Percentiles rank a stretch among this genome's conserved stretches.
phyloP scores from a whole-genome alignment of 2,888 invertebrate genomes.

The Strigamia crassipes region DNA sequence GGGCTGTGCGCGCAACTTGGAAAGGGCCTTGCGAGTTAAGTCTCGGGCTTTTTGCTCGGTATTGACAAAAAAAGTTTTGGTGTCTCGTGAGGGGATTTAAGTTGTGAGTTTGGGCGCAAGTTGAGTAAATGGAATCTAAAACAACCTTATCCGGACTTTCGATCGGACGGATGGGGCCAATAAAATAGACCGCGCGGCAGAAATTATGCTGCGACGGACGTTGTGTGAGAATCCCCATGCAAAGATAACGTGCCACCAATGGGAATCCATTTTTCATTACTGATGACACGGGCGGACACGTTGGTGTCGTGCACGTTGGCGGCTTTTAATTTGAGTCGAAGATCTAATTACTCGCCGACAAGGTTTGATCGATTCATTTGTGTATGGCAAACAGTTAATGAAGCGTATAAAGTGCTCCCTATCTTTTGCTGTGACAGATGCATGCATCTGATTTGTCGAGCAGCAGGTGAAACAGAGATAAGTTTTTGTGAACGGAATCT shows the following conservation, averaged over 20 bases:
- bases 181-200: not conserved
- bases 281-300: conserved; percentile 21
- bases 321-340: not conserved
- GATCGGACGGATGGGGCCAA: conserved; percentile 21
- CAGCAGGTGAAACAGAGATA: not conserved
- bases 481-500: conserved; percentile 16
- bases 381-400: conserved; percentile 11
- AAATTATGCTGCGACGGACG: conserved; percentile 5
- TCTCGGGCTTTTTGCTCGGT: not conserved
- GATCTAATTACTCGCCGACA: conserved; percentile 7
- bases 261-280: conserved; percentile 21
- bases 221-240: conserved; percentile 5
- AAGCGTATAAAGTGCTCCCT: not conserved
- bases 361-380: conserved; percentile 21
- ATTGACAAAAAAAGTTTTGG: conserved; percentile 19
- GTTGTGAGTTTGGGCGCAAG: not conserved
- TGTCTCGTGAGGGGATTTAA: conserved; percentile 16
- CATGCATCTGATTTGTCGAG: conserved; percentile 5
- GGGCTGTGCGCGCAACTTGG: not conserved
- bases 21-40: conserved; percentile 16
- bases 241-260: conserved; percentile 5
- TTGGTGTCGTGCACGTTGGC: not conserved
- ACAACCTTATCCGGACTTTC: not conserved
- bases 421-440: not conserved
- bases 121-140: conserved; percentile 11